Evolutionary conservation across 2,113 vertebrate genomes (phyloP).

Genomic region (Pachyramphus minor): DNA sequence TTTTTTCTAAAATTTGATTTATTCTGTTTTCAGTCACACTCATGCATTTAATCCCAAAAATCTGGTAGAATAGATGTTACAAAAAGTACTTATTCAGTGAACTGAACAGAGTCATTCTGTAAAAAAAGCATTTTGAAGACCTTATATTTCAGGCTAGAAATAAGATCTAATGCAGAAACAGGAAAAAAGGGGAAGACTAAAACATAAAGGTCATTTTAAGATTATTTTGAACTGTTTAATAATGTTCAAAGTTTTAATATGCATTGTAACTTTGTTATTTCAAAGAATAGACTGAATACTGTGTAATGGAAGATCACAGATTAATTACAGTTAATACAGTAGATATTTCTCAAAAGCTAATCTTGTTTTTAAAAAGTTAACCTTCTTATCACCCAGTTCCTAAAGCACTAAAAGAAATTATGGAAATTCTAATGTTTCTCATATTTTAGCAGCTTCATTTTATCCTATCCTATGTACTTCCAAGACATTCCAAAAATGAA

Average conservation of each 20-base stretch:
- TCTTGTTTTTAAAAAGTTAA: constrained; percentile 46
- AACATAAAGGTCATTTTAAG: constrained; percentile 31
- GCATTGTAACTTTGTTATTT: constrained; percentile 1
- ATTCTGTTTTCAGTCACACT: constrained; percentile 2
- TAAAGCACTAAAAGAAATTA: background rate
- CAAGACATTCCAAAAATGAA: background rate
- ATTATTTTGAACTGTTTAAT: constrained; percentile 50
- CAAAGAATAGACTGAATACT: constrained; percentile 31
- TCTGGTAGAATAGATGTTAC: constrained; percentile 23
- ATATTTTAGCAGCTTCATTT: background rate
- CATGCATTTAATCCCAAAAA: constrained; percentile 27
- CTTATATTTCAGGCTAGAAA: constrained; percentile 57
- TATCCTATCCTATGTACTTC: background rate
- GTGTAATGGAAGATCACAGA: background rate
- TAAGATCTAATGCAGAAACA: constrained; percentile 25
- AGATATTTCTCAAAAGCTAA: constrained; percentile 34
- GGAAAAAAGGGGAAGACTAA: background rate
- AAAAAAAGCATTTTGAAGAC: constrained; percentile 22
- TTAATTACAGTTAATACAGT: background rate
- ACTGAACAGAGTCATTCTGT: constrained; percentile 40
- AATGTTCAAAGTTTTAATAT: background rate
- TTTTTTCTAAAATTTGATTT: constrained; percentile 22
- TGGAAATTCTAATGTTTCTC: background rate
- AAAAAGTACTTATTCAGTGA: constrained; percentile 37
- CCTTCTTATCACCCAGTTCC: background rate